A percentile compares a stretch with the other conserved stretches of the same genome.
Evolutionary conservation across 2,113 vertebrate genomes (phyloP).

Genomic region (Nothoprocta pentlandii): DNA sequence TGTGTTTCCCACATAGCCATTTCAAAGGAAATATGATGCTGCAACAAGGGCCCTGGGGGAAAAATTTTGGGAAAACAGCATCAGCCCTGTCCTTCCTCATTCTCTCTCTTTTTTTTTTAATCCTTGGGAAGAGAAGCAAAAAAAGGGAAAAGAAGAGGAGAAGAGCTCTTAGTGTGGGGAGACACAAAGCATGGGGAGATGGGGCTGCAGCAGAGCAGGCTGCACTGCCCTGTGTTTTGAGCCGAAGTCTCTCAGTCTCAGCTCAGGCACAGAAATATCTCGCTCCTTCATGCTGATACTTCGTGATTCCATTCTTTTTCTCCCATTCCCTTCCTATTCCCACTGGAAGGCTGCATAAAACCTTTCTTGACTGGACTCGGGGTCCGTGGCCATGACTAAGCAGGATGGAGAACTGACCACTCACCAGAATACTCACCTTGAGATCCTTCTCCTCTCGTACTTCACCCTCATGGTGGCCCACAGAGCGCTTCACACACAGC

Average conservation of each 20-base stretch:
- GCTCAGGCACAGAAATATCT: constrained; percentile 2
- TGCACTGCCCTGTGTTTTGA: not conserved
- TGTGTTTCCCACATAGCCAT: constrained; percentile 63
- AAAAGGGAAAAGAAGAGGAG: not conserved
- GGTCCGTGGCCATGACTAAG: not conserved
- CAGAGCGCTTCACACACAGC: fast-evolving
- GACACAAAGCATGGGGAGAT: not conserved
- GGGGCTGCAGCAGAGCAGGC: constrained; percentile 35
- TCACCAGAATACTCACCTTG: not conserved
- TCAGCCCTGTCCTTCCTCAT: constrained; percentile 29
- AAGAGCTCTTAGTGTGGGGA: not conserved
- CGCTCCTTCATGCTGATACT: not conserved
- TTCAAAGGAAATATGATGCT: constrained; percentile 71
- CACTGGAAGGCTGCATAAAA: not conserved
- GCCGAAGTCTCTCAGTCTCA: constrained; percentile 8
- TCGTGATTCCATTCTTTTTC: not conserved
- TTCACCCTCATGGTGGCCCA: not conserved
- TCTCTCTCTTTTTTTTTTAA: not conserved
- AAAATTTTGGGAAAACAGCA: constrained; percentile 59
- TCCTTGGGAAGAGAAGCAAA: not conserved
- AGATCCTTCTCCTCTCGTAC: not conserved
- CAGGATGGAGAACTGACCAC: fast-evolving
- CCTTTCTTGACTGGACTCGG: not conserved
- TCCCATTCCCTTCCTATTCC: not conserved
- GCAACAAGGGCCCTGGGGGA: constrained; percentile 44